phyloP scores from a whole-genome alignment of 64 coral and sea anemone species.

The Actinia equina region DNA sequence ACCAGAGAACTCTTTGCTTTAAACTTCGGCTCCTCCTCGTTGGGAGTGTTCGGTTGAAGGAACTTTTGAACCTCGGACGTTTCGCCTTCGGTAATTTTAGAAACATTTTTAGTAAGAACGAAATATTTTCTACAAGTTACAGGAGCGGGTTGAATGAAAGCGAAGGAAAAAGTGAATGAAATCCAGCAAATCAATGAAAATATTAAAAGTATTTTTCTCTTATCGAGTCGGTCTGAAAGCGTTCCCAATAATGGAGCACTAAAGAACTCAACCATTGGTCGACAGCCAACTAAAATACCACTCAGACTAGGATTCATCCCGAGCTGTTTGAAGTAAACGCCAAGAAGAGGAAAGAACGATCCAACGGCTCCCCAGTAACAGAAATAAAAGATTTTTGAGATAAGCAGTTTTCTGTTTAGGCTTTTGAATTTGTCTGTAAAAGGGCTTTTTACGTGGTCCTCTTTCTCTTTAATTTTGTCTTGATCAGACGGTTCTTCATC shows the following conservation, averaged over 20 bases:
- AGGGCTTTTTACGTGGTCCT: not conserved
- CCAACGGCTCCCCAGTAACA: slow-evolving; percentile 99
- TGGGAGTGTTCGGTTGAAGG: slow-evolving; percentile 79
- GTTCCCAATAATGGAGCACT: slow-evolving; percentile 88
- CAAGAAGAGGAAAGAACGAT: slow-evolving; percentile 96
- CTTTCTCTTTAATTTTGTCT: not conserved
- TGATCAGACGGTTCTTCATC: not conserved
- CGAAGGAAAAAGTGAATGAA: slow-evolving; percentile 96
- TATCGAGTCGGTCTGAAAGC: slow-evolving; percentile 81
- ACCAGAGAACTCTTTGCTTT: slow-evolving; percentile 98
- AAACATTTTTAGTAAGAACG: slow-evolving; percentile 95
- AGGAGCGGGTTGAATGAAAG: slow-evolving; percentile 95
- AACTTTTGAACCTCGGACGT: slow-evolving; percentile 79
- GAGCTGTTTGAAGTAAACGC: slow-evolving; percentile 98
- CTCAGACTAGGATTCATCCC: slow-evolving; percentile 97
- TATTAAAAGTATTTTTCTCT: slow-evolving; percentile 77
- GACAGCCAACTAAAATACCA: slow-evolving; percentile 91
- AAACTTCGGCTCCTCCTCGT: slow-evolving; percentile 73
- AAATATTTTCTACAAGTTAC: slow-evolving; percentile 98
- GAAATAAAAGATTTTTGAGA: slow-evolving; percentile 98
- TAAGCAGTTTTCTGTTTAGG: slow-evolving; percentile 76
- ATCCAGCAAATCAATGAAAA: slow-evolving; percentile 95
- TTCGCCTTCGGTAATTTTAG: slow-evolving; percentile 78
- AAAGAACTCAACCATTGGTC: slow-evolving; percentile 98
- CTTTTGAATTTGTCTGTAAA: not conserved